phyloP scores from a whole-genome alignment of 2,113 vertebrate genomes.

The Cololabis saira region DNA sequence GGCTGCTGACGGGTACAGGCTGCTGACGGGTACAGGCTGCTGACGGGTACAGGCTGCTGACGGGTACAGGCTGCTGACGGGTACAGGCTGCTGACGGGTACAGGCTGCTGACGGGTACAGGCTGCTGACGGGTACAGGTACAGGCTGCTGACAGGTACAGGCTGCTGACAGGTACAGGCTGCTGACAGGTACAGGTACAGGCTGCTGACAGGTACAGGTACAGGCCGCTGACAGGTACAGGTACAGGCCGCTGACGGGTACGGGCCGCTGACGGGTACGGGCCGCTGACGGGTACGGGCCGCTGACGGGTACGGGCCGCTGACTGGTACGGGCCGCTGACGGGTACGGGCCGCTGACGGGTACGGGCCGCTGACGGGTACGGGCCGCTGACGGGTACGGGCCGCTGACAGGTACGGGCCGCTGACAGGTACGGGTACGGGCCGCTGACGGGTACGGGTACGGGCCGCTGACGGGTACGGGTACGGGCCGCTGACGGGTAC shows the following conservation, averaged over 20 bases:
- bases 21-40: conserved; percentile 83
- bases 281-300: conserved; percentile 85
- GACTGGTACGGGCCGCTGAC: conserved; percentile 85
- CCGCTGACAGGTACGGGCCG: conserved; percentile 84
- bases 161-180: conserved; percentile 85
- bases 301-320: conserved; percentile 83
- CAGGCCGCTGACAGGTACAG: too few relatives aligned
- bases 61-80: conserved; percentile 85
- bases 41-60: conserved; percentile 85
- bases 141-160: conserved; percentile 84
- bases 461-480: conserved; percentile 84
- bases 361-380: conserved; percentile 83
- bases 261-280: conserved; percentile 84
- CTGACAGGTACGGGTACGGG: conserved; percentile 85
- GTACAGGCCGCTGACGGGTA: conserved; percentile 84
- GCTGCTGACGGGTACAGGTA: conserved; percentile 85
- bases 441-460: too few relatives aligned
- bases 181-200: conserved; percentile 83
- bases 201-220: conserved; percentile 85
- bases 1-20: conserved; percentile 85
- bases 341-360: conserved; percentile 85
- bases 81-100: conserved; percentile 83
- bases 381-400: conserved; percentile 84
- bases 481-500: conserved; percentile 84
- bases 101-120: conserved; percentile 84